Percentiles rank a stretch among this genome's conserved stretches.
Evolutionary conservation across 1,140 invertebrate genomes (phyloP).

Genomic region (Halesus radiatus): DNA sequence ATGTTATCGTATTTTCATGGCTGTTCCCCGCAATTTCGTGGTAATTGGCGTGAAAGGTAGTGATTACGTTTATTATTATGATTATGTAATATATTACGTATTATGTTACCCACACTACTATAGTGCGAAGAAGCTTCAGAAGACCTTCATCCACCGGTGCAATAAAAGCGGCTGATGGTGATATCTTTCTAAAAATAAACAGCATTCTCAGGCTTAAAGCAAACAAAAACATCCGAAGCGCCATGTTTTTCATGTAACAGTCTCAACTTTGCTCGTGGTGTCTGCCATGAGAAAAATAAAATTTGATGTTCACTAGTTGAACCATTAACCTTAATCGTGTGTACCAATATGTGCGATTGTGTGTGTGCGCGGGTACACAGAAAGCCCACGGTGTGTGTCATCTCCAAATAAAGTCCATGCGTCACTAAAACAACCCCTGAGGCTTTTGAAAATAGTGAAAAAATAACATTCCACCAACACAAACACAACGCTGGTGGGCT

Average conservation of each 20-base stretch:
- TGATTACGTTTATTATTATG: too few species aligned
- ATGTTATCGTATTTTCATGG: too few species aligned
- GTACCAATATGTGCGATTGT: not conserved
- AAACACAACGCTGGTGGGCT: conserved; percentile 16
- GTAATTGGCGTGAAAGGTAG: too few species aligned
- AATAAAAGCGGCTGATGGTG: too few species aligned
- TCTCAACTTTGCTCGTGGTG: not conserved
- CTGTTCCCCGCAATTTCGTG: too few species aligned
- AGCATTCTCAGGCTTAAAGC: too few species aligned
- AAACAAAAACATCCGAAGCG: not conserved
- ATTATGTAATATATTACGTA: too few species aligned
- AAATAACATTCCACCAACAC: conserved; percentile 35
- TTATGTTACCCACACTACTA: too few species aligned
- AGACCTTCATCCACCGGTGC: too few species aligned
- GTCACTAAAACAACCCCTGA: conserved; percentile 50
- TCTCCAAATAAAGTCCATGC: conserved; percentile 43
- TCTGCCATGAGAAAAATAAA: conserved; percentile 12
- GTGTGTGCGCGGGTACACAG: not conserved
- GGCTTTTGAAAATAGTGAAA: conserved; percentile 45
- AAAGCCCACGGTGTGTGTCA: conserved; percentile 4
- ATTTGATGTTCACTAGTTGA: conserved; percentile 23
- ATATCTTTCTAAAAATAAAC: too few species aligned
- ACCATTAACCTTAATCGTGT: conserved; percentile 14
- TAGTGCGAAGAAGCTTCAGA: too few species aligned
- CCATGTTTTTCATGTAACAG: not conserved